Evolutionary conservation across 2,888 invertebrate species (phyloP), one percentile per base, ranked within the genome.

Genomic region (Limenitis camilla): DNA sequence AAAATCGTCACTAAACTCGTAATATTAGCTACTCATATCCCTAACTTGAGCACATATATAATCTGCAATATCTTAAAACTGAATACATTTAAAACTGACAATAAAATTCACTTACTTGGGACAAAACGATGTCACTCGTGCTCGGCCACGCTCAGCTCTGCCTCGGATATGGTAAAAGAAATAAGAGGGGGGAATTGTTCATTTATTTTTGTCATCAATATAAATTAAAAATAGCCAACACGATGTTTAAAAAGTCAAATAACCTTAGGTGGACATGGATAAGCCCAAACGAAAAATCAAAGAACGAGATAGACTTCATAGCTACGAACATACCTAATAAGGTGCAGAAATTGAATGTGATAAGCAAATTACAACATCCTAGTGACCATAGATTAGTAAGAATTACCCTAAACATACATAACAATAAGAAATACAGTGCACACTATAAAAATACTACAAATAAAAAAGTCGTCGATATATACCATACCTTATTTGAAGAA

Each of bases 241-340:
- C 40, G 8, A 19, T 40, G 28, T 40, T 40, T 28, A 40, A 40
- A 19, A 40, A 40, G 8, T 9, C 19, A 19, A 6, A 8, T 3
- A 40, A 40, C 27, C 40, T 27, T 5, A 48, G 39, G 32, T 48
- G 48, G 48, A 48, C 43, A 6, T 44, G 44, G 50, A 31, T 32
- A 7, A 29, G 35, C 6, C 50, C 43, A 32, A 39, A 50, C 27
- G 44, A 32, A 36, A 27, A 27, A 6, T 31, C 27, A 8, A 43
- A 27, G 31, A 50, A 50, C 11, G 49, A 49, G 40, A 51, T 51
- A 45, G 45, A 51, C 10, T 45, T 32, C 6, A 45, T 51, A 45
- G 30, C 11, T 29, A 35, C 45, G 9, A 40, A 45, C 10, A 44
- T 28, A 35, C 27, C 8, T 40, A 40, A 40, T n/a, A 1, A 31